These are phyloP conservation scores for Limonius californicus DNA, from an alignment of 1,140 invertebrate species.

Conservation along the genomic window DNA sequence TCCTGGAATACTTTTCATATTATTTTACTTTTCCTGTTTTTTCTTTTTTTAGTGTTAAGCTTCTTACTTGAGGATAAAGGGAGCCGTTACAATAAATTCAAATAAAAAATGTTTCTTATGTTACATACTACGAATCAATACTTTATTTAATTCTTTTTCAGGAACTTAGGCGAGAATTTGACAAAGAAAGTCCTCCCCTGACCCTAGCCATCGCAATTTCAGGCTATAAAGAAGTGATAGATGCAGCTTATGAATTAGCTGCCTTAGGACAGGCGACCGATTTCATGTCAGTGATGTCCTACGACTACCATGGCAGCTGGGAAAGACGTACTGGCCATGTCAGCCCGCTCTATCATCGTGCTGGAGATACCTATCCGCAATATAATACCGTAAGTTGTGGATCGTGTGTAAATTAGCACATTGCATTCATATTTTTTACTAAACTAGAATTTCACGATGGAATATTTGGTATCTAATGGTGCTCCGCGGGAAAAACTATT, in stretches of 20 bases:
- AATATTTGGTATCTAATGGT: slow-evolving; percentile 67
- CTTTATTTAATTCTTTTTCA: slow-evolving; percentile 42
- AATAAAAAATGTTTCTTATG: no score
- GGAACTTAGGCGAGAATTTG: slow-evolving; percentile 76
- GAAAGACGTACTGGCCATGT: slow-evolving; percentile 77
- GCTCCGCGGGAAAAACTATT: slow-evolving; percentile 76
- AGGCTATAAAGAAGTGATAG: slow-evolving; percentile 85
- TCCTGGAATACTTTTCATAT: no score
- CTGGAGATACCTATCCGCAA: slow-evolving; percentile 63
- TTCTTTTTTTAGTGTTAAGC: no score
- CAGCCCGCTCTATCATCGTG: slow-evolving; percentile 66
- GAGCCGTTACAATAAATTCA: no score
- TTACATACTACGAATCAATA: no score
- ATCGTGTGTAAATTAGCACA: no score
- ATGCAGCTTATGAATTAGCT: slow-evolving; percentile 74
- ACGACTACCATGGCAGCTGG: slow-evolving; percentile 87
- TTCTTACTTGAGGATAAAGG: no score
- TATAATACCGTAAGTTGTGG: slow-evolving; percentile 78
- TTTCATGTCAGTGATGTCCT: slow-evolving; percentile 84
- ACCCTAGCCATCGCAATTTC: slow-evolving; percentile 80
- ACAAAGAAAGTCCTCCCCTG: slow-evolving; percentile 61
- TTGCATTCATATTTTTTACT: slow-evolving; percentile 25
- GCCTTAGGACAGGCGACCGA: slow-evolving; percentile 66
- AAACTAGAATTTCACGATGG: slow-evolving; percentile 70
- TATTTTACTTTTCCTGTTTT: no score